A percentile compares a stretch with the other conserved stretches of the same genome.
Evolutionary conservation across 1,140 invertebrate species (phyloP).

Genomic region (Zophobas atratus): DNA sequence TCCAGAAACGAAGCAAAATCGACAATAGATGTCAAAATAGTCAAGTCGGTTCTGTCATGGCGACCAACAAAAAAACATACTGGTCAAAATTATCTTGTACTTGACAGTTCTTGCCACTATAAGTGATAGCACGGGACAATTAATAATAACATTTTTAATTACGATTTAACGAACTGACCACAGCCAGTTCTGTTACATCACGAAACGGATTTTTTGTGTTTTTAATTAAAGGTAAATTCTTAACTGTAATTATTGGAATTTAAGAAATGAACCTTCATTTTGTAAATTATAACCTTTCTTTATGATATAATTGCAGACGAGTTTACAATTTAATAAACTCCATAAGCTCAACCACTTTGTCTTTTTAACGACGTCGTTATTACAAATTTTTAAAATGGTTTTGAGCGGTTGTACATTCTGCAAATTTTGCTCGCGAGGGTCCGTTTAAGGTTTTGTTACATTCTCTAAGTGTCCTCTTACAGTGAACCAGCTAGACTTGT

Average conservation of each 20-base stretch:
- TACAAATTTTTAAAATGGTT: neutral
- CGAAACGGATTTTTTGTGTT: neutral
- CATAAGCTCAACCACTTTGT: slow-evolving; percentile 6
- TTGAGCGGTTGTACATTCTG: too few relatives aligned
- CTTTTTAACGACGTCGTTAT: neutral
- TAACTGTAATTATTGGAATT: slow-evolving; percentile 6
- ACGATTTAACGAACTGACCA: neutral
- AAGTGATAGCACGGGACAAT: too few relatives aligned
- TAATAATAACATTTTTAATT: neutral
- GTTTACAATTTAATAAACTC: slow-evolving; percentile 20
- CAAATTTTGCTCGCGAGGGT: too few relatives aligned
- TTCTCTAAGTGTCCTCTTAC: neutral
- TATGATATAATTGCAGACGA: neutral
- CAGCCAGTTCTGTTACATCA: neutral
- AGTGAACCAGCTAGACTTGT: neutral
- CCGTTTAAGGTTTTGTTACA: too few relatives aligned
- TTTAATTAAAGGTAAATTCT: slow-evolving; percentile 12
- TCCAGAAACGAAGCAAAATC: slow-evolving; percentile 1
- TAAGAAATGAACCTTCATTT: slow-evolving; percentile 22
- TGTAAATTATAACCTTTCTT: slow-evolving; percentile 14
- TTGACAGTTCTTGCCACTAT: neutral
- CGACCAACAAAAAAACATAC: too few relatives aligned
- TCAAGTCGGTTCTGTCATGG: too few relatives aligned
- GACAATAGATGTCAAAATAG: neutral
- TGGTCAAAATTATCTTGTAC: neutral